A percentile compares a stretch with the other conserved stretches of the same genome.
Conservation (phyloP, 2,888 invertebrate genomes). For the Hyposoter dolosus region DNA sequence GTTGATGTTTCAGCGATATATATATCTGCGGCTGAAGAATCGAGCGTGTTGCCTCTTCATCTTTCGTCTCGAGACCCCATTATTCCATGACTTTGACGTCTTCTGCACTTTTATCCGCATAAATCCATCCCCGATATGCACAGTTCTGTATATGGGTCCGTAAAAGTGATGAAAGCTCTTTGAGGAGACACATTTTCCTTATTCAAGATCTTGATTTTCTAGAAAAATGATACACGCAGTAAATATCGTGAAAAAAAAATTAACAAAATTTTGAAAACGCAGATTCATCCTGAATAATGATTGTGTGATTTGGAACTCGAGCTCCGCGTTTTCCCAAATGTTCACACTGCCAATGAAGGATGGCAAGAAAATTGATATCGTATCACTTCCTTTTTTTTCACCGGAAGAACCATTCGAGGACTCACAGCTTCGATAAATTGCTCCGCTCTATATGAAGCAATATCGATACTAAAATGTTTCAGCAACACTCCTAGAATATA, state of each 20-base stretch:
- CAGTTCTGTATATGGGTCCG: slow-evolving; percentile 5
- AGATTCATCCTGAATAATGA: not conserved
- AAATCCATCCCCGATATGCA: slow-evolving; percentile 53
- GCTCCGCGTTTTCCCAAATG: not conserved
- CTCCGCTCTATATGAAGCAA: not conserved
- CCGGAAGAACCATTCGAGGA: not conserved
- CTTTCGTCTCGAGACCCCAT: slow-evolving; percentile 31
- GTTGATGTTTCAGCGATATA: slow-evolving; percentile 39
- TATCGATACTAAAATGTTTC: slow-evolving; percentile 24
- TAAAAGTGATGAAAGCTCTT: not conserved
- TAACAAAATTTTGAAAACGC: not conserved
- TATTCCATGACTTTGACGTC: slow-evolving; percentile 51
- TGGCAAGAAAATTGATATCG: not conserved
- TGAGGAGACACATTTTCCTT: not conserved
- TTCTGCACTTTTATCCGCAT: slow-evolving; percentile 46
- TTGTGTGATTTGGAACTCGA: not conserved
- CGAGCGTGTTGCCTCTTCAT: slow-evolving; percentile 28
- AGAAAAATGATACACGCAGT: not conserved
- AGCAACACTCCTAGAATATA: slow-evolving; percentile 10
- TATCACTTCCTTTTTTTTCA: not conserved
- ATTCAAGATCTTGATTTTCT: not conserved
- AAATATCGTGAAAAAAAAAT: not conserved
- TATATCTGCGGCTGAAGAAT: slow-evolving; percentile 34
- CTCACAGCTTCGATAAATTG: slow-evolving; percentile 3
- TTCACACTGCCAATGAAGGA: not conserved